A percentile compares a stretch with the other conserved stretches of the same genome.
Evolutionary conservation across 2,888 invertebrate species (phyloP).

Genomic region (Caenorhabditis sulstoni): DNA sequence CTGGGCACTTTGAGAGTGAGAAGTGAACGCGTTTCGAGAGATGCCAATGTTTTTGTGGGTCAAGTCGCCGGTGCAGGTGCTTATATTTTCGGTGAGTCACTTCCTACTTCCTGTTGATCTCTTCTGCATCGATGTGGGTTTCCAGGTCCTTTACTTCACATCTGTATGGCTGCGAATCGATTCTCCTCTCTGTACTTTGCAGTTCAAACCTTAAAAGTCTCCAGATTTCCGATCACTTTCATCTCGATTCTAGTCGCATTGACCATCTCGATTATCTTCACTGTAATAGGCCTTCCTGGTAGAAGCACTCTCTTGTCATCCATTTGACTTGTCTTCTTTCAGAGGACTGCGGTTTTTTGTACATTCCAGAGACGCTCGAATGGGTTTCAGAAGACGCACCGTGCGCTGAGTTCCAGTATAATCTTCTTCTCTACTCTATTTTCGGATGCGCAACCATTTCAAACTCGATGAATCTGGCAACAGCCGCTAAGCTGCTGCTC

Average conservation of each 20-base stretch:
- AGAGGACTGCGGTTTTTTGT: conserved; percentile 43
- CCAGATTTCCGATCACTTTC: conserved; percentile 27
- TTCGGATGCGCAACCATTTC: conserved; percentile 43
- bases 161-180: conserved; percentile 39
- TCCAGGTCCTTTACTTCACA: conserved; percentile 35
- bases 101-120: not conserved
- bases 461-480: conserved; percentile 41
- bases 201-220: conserved; percentile 20
- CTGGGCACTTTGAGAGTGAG: conserved; percentile 32
- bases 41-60: conserved; percentile 32
- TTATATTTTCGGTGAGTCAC: conserved; percentile 35
- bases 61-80: conserved; percentile 43
- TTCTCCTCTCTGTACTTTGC: conserved; percentile 45
- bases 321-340: not conserved
- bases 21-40: conserved; percentile 23
- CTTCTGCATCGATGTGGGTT: too few species aligned
- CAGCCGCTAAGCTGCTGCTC: conserved; percentile 31
- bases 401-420: conserved; percentile 30
- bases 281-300: conserved; percentile 43
- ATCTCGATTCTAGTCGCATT: conserved; percentile 11
- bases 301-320: not conserved
- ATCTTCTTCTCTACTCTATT: conserved; percentile 35
- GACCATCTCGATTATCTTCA: conserved; percentile 26
- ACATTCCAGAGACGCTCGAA: conserved; percentile 27
- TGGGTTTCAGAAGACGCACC: conserved; percentile 45